Base-by-base conservation (phyloP, 1,140 invertebrate genomes). In the Lanistes nyassanus region DNA sequence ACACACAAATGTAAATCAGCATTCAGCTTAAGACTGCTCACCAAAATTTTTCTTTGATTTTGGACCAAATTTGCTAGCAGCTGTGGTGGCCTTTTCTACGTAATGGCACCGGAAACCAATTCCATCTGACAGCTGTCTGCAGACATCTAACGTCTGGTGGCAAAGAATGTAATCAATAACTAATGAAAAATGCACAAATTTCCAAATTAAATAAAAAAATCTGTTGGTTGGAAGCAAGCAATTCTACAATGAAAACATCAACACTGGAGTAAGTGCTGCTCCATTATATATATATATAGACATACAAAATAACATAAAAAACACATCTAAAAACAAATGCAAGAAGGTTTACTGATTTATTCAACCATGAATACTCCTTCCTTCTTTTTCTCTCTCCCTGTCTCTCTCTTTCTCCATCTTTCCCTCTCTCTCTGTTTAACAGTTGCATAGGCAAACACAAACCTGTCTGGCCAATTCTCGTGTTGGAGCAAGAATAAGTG, bases 391-490 rank as follows among this genome's bases (percentile, higher is more conserved):
- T n/a, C n/a, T n/a, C n/a, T n/a, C n/a, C n/a, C n/a, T n/a, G n/a
- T n/a, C n/a, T n/a, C n/a, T n/a, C n/a, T n/a, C n/a, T n/a, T n/a
- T n/a, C n/a, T n/a, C n/a, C n/a, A n/a, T n/a, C n/a, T n/a, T n/a
- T n/a, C n/a, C n/a, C n/a, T 47, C 42, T 47, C 42, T 47, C 42
- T 65, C 26, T n/a, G n/a, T n/a, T n/a, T n/a, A n/a, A 65, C 31
- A 65, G 5, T 21, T 5, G 36, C 34, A 36, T 23, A 65, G 0
- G 1, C 62, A 64, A 64, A 36, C 62, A 64, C 9, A 9, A 71
- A 95, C 98, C 91, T 99, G 98, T 82, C 94, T 94, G 0, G 96
- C 96, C 55, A 99, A 90, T 89, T 99, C 97, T 83, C 96, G 91
- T 0, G 98, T 99, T 13, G 98, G 98, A 78, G 95, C 94, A 2